Conservation (phyloP, 2,888 invertebrate genomes). For the Podotricha telesiphe region DNA sequence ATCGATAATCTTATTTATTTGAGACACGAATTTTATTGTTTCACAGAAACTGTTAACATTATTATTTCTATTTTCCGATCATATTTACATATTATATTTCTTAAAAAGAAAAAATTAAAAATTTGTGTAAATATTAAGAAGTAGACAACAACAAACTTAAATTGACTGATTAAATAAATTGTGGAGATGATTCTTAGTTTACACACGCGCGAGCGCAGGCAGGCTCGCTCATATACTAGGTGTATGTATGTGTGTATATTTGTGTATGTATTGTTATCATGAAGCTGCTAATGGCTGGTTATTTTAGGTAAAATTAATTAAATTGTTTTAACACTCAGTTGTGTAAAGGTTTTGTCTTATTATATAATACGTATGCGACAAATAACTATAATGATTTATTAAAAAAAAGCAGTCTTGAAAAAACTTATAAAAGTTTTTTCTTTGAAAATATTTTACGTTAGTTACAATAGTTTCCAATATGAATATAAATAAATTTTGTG, state of each 20-base stretch:
- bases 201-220: conserved; percentile 18
- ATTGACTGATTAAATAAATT: conserved; percentile 15
- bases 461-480: no score
- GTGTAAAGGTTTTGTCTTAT: background rate
- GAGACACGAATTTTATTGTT: no score
- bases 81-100: background rate
- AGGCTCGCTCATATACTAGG: background rate
- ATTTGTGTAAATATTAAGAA: background rate
- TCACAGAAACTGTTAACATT: background rate
- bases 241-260: background rate
- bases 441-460: no score
- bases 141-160: background rate
- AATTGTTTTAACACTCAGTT: background rate
- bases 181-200: conserved; percentile 21
- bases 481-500: no score
- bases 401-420: no score
- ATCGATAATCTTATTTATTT: no score
- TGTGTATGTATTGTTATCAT: conserved; percentile 12
- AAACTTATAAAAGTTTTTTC: no score
- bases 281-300: conserved; percentile 10
- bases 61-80: background rate
- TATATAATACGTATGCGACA: background rate
- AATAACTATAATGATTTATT: background rate
- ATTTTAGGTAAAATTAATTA: conserved; percentile 9
- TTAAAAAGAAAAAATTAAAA: background rate